Conservation (phyloP, 2,797 vertebrate genomes). For the Macropus fuliginosus region DNA sequence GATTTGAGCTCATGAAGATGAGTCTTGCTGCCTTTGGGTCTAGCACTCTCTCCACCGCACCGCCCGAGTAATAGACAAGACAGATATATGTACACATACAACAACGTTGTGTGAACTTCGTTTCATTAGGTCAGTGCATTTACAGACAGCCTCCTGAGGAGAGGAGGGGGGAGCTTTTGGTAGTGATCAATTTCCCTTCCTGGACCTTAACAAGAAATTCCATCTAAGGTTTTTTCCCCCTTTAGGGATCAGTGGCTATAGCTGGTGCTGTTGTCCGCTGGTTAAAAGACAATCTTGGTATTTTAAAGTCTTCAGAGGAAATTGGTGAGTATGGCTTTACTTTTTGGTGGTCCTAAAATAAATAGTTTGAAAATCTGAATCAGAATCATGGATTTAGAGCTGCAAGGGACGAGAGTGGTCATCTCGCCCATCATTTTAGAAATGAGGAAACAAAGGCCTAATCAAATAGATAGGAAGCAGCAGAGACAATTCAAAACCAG, state of each 20-base stretch:
- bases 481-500: background rate
- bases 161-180: background rate
- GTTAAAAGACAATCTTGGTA: constrained; percentile 97
- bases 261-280: constrained; percentile 97
- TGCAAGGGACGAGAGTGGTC: background rate
- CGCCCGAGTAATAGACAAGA: background rate
- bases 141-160: background rate
- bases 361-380: constrained; percentile 58
- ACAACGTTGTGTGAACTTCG: constrained; percentile 8
- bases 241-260: constrained; percentile 97
- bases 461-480: background rate
- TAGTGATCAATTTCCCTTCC: background rate
- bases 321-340: constrained; percentile 87
- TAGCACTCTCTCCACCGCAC: background rate
- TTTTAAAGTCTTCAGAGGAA: constrained; percentile 90
- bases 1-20: background rate
- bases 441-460: background rate
- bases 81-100: background rate
- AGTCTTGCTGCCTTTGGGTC: background rate
- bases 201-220: background rate
- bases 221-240: constrained; percentile 54
- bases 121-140: background rate
- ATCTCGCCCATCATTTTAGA: background rate
- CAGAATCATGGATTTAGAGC: background rate
- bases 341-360: background rate